Conservation (phyloP, 2,797 vertebrate genomes). For the Philypnodon macrostomus region DNA sequence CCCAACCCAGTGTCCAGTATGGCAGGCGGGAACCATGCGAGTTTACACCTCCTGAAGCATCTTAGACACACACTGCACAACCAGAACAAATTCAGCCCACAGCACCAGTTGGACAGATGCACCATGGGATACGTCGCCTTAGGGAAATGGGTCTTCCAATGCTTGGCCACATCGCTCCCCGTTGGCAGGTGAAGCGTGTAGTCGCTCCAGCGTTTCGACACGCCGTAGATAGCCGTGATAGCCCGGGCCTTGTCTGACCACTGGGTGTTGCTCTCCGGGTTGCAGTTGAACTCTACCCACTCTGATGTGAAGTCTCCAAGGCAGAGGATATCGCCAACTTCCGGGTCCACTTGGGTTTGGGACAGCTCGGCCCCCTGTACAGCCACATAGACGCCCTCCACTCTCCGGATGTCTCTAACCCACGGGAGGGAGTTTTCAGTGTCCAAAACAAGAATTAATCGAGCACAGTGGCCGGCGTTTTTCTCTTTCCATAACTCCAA, state of each 20-base stretch:
- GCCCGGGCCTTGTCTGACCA: slow-evolving; percentile 85
- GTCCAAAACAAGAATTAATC: slow-evolving; percentile 91
- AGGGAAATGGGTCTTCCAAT: slow-evolving; percentile 96
- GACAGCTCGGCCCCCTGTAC: slow-evolving; percentile 88
- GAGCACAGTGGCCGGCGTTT: slow-evolving; percentile 86
- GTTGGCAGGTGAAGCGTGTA: slow-evolving; percentile 94
- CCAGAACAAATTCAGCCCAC: slow-evolving; percentile 93
- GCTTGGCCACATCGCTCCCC: slow-evolving; percentile 90
- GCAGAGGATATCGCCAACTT: slow-evolving; percentile 75
- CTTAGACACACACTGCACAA: slow-evolving; percentile 86
- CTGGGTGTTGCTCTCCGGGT: slow-evolving; percentile 78
- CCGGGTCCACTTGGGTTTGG: slow-evolving; percentile 72
- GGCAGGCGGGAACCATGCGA: slow-evolving; percentile 93
- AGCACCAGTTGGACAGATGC: slow-evolving; percentile 94
- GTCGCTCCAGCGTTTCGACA: slow-evolving; percentile 94
- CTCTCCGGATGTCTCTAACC: slow-evolving; percentile 87
- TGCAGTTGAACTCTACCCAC: slow-evolving; percentile 98
- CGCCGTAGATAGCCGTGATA: slow-evolving; percentile 81
- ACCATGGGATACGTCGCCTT: slow-evolving; percentile 88
- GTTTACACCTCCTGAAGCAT: slow-evolving; percentile 91
- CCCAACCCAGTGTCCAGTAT: slow-evolving; percentile 95
- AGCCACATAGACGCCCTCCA: slow-evolving; percentile 86
- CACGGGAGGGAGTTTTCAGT: slow-evolving; percentile 88
- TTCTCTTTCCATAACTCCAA: slow-evolving; percentile 94
- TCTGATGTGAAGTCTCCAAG: slow-evolving; percentile 93